phyloP scores from a whole-genome alignment of 2,113 vertebrate species.

The Microtus pennsylvanicus region DNA sequence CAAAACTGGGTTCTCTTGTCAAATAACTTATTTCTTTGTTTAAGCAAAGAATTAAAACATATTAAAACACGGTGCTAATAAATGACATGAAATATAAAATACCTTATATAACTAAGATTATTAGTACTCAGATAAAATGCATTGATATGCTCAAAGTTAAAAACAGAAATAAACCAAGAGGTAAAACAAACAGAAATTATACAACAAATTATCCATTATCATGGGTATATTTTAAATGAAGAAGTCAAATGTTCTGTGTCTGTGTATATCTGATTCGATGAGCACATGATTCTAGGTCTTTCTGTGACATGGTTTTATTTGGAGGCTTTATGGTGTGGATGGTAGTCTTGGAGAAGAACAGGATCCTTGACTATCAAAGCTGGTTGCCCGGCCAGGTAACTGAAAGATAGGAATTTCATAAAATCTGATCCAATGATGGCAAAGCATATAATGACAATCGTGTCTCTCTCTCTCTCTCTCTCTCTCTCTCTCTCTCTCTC shows the following conservation, averaged over 20 bases:
- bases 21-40: constrained; percentile 57
- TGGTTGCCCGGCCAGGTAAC: constrained; percentile 95
- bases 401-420: constrained; percentile 86
- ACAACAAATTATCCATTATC: constrained; percentile 74
- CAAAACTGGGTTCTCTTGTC: constrained; percentile 3
- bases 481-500: neutral
- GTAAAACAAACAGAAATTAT: constrained; percentile 63
- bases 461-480: neutral
- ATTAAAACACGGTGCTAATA: constrained; percentile 65
- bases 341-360: constrained; percentile 96
- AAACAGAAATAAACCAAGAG: constrained; percentile 61
- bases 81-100: constrained; percentile 62
- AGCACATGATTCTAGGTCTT: constrained; percentile 30
- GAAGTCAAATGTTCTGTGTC: constrained; percentile 76
- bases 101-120: constrained; percentile 55
- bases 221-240: constrained; percentile 68
- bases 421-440: neutral
- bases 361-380: constrained; percentile 98
- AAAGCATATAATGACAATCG: neutral
- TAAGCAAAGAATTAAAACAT: constrained; percentile 63
- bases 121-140: constrained; percentile 72
- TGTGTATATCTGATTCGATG: constrained; percentile 62
- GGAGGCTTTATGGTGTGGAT: constrained; percentile 88
- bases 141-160: constrained; percentile 69
- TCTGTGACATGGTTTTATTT: neutral